Conservation (phyloP, 1,140 invertebrate genomes). For the Zaprionus capensis region DNA sequence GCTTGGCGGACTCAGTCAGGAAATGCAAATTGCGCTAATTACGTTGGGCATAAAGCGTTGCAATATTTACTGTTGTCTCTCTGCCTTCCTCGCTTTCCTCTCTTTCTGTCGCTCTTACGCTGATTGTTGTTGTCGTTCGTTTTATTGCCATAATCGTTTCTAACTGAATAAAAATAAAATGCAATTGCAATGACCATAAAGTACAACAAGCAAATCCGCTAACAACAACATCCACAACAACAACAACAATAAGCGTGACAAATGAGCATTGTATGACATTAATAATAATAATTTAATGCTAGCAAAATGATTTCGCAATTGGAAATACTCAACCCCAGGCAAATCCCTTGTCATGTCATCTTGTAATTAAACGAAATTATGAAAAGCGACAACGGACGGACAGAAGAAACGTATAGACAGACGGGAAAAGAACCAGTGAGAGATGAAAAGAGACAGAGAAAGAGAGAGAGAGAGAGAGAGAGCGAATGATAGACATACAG, state of each 20-base stretch:
- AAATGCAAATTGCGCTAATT: constrained; percentile 81
- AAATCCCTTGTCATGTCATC: constrained; percentile 81
- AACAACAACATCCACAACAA: constrained; percentile 31
- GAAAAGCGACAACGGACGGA: constrained; percentile 42
- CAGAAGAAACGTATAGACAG: background rate
- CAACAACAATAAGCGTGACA: constrained; percentile 60
- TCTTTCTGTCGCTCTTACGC: background rate
- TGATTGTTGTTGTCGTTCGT: constrained; percentile 27
- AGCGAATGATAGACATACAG: background rate
- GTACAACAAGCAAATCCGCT: constrained; percentile 60
- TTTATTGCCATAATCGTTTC: constrained; percentile 74
- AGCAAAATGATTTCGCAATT: constrained; percentile 65
- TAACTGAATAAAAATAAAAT: constrained; percentile 68
- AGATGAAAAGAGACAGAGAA: background rate
- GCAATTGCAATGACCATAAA: constrained; percentile 73
- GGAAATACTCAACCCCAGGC: constrained; percentile 67
- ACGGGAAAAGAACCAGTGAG: constrained; percentile 23
- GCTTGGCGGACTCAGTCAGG: constrained; percentile 62
- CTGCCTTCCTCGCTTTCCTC: background rate
- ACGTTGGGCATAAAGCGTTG: constrained; percentile 59
- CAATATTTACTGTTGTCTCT: constrained; percentile 51
- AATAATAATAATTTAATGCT: constrained; percentile 79
- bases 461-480: background rate
- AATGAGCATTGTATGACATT: constrained; percentile 76
- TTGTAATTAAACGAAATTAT: constrained; percentile 75